Base-by-base conservation (phyloP, 2,888 invertebrate species). In the Catocala sponsa region DNA sequence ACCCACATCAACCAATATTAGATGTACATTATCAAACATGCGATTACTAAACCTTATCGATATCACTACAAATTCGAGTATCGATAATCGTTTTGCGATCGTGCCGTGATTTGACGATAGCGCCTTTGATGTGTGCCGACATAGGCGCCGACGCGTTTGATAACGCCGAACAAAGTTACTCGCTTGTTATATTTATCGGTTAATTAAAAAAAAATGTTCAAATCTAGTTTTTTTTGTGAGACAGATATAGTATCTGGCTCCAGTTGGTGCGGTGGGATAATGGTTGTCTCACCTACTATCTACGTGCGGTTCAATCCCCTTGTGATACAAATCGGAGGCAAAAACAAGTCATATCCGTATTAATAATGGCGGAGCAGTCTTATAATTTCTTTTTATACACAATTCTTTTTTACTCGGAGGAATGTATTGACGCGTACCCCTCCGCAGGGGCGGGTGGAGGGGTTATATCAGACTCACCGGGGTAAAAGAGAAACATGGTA, bases 91-190 rank as follows among this genome's bases (percentile, higher is more conserved):
- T 69, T 77, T 74, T 63, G 72, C 76, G 78, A 76, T 76, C 78
- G 72, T 77, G 65, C 78, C 62, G 78, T 78, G 82, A 81, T 82
- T 78, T 76, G 58, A 61, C 67, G 80, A 84, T 81, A 84, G 72
- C 70, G 13, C 64, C 65, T 80, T 80, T 82, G 76, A 78, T 72
- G 81, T 83, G 56, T 55, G 67, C 74, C 72, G 78, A 84, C 79
- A 86, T 86, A 86, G 79, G 71, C 57, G 70, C 77, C 85, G 84
- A 75, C 67, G 59, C 76, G 54, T 84, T 86, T 86, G 84, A 76
- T 84, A 85, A 81, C 74, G 67, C 75, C 79, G 74, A 80, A 74
- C 72, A 55, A 53, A 72, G 70, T 74, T 74, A 63, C 61, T 57
- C 64, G 69, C 74, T 71, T 77, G 75, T 77, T 63, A 33, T 55